Base-by-base conservation (phyloP, 2,113 vertebrate species). In the Sterrhoptilus dennistouni region DNA sequence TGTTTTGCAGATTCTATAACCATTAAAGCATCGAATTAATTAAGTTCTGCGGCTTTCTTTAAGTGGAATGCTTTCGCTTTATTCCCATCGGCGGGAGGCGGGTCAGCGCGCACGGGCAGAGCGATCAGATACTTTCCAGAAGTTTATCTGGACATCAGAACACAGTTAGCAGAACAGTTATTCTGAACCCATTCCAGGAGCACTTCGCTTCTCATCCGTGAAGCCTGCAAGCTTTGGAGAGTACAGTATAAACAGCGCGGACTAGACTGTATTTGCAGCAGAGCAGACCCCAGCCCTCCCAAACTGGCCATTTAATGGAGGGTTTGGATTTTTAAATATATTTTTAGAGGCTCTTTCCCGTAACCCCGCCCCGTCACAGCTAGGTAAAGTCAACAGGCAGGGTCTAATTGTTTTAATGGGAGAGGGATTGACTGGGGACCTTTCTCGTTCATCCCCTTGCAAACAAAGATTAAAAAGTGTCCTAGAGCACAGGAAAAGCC, bases 21-120 rank as follows among this genome's bases (percentile, higher is more conserved):
- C 92, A 91, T 98, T 97, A 98, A 98, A 96, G 91, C 77, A 96
- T 87, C 70, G 53, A 96, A 95, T 93, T 97, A 76, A 97, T 96
- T 91, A 96, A 97, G 82, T 93, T 97, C 91, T 96, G 97, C 47
- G 84, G 89, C 74, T 94, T 94, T 97, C 90, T 95, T 92, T 93
- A 97, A 97, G 94, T 87, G 79, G 91, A 97, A 94, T 31, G 91
- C 95, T 89, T 90, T 96, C 68, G 77, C 93, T 97, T 97, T 97
- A 96, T 97, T 96, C 87, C 93, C 47, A 33, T 91, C 72, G 93
- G 96, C 68, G 85, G 94, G 82, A 96, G 97, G 96, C 36, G 88
- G 87, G 90, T 97, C 93, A 97, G 96, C 42, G 80, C 96, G 71
- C 97, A 96, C 88, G 96, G 96, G 93, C 94, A 91, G 93, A 91